phyloP scores from a whole-genome alignment of 1,140 invertebrate genomes.

The Philaenus spumarius region DNA sequence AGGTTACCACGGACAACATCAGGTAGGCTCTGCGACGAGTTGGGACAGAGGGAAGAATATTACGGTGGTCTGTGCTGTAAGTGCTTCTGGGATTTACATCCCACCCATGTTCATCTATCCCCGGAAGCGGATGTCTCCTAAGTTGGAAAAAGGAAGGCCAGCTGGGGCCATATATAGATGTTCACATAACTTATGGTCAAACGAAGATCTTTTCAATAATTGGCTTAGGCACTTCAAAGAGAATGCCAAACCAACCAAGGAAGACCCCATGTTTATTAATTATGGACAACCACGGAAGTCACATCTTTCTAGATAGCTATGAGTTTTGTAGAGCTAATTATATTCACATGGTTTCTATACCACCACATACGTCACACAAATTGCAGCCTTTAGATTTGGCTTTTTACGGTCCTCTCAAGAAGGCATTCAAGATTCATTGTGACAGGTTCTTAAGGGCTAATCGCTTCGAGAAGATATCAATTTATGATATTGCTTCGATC shows the following conservation, averaged over 20 bases:
- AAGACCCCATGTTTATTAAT: slow-evolving; percentile 28
- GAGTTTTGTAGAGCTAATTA: slow-evolving; percentile 33
- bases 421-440: slow-evolving; percentile 36
- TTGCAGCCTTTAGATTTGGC: slow-evolving; percentile 36
- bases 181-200: slow-evolving; percentile 34
- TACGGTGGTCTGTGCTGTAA: too few relatives aligned
- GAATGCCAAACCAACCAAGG: slow-evolving; percentile 26
- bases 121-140: too few relatives aligned
- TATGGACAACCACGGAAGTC: slow-evolving; percentile 37
- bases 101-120: too few relatives aligned
- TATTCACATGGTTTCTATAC: slow-evolving; percentile 36
- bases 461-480: slow-evolving; percentile 33
- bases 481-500: too few relatives aligned
- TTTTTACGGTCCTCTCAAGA: slow-evolving; percentile 39
- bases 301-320: slow-evolving; percentile 26
- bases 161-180: slow-evolving; percentile 31
- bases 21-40: too few relatives aligned
- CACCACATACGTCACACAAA: slow-evolving; percentile 36
- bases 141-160: slow-evolving; percentile 29
- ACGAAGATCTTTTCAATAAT: slow-evolving; percentile 33
- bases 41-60: too few relatives aligned
- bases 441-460: slow-evolving; percentile 33
- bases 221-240: slow-evolving; percentile 34
- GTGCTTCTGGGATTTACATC: too few relatives aligned
- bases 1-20: too few relatives aligned